Percentiles rank a stretch among this genome's conserved stretches.
phyloP scores from a whole-genome alignment of 1,140 invertebrate species.

The Drosophila kepulauana region DNA sequence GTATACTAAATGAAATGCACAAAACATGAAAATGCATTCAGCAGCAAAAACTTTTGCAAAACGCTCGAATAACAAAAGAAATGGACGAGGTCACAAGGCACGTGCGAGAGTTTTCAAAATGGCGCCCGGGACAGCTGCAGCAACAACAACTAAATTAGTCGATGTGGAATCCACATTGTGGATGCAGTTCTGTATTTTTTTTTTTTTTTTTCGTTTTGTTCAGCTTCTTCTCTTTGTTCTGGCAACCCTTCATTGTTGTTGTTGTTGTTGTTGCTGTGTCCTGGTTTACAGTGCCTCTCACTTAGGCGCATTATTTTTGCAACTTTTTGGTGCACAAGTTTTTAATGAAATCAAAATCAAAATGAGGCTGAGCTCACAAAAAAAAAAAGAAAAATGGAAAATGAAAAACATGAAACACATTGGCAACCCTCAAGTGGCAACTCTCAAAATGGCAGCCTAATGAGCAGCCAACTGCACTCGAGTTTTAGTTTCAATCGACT shows the following conservation, averaged over 20 bases:
- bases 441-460: slow-evolving; percentile 30
- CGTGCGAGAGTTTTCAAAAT: slow-evolving; percentile 51
- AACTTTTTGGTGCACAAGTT: slow-evolving; percentile 59
- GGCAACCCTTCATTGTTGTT: slow-evolving; percentile 2
- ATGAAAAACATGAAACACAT: background rate
- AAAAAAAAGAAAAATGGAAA: too few relatives aligned
- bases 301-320: slow-evolving; percentile 13
- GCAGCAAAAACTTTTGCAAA: slow-evolving; percentile 32
- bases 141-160: slow-evolving; percentile 39
- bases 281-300: slow-evolving; percentile 34
- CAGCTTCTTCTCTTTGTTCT: slow-evolving; percentile 23
- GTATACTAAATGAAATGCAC: slow-evolving; percentile 24
- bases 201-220: slow-evolving; percentile 4
- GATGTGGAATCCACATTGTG: slow-evolving; percentile 7
- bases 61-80: slow-evolving; percentile 42
- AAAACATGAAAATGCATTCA: slow-evolving; percentile 40
- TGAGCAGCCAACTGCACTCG: slow-evolving; percentile 28
- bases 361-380: slow-evolving; percentile 10
- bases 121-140: slow-evolving; percentile 26
- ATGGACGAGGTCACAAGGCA: slow-evolving; percentile 42
- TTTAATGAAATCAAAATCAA: slow-evolving; percentile 68
- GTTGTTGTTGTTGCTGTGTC: slow-evolving; percentile 21
- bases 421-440: slow-evolving; percentile 18
- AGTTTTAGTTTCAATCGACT: slow-evolving; percentile 3
- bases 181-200: slow-evolving; percentile 25